Conservation (phyloP, 2,113 vertebrate species). For the Lucifuga dentata region DNA sequence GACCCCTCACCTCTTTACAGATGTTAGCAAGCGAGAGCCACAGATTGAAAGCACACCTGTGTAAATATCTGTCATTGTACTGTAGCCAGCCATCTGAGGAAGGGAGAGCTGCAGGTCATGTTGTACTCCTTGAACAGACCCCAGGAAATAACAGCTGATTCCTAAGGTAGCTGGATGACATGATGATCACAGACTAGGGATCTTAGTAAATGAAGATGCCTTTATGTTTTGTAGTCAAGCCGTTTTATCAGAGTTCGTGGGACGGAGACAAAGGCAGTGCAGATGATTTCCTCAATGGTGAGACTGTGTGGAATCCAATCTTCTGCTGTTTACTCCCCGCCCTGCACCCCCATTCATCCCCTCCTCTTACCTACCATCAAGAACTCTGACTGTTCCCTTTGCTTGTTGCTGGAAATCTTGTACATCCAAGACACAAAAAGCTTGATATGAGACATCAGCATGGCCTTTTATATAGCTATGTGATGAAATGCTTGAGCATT, state of each 20-base stretch:
- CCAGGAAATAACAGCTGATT: slow-evolving; percentile 42
- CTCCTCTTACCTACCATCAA: slow-evolving; percentile 6
- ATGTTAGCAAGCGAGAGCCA: slow-evolving; percentile 41
- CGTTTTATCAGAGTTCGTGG: slow-evolving; percentile 82
- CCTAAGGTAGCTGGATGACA: slow-evolving; percentile 23
- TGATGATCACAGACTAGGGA: neutral
- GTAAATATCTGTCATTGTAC: slow-evolving; percentile 65
- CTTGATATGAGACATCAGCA: slow-evolving; percentile 60
- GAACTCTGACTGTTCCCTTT: slow-evolving; percentile 23
- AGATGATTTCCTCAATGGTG: slow-evolving; percentile 83
- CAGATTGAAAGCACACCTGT: slow-evolving; percentile 76
- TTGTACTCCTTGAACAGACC: slow-evolving; percentile 40
- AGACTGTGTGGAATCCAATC: slow-evolving; percentile 71
- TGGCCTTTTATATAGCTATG: slow-evolving; percentile 29
- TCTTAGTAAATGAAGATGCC: slow-evolving; percentile 65
- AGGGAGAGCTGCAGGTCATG: slow-evolving; percentile 23
- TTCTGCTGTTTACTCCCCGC: slow-evolving; percentile 30
- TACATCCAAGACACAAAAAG: slow-evolving; percentile 4
- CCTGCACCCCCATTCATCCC: slow-evolving; percentile 23
- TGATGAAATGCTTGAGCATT: slow-evolving; percentile 30
- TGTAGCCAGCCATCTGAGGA: slow-evolving; percentile 31
- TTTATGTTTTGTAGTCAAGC: slow-evolving; percentile 84
- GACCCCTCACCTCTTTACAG: slow-evolving; percentile 51
- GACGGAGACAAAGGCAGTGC: slow-evolving; percentile 81
- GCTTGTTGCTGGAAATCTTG: slow-evolving; percentile 53